A percentile compares a stretch with the other conserved stretches of the same genome.
Evolutionary conservation across 2,113 vertebrate genomes (phyloP).

Genomic region (Hemicordylus capensis): DNA sequence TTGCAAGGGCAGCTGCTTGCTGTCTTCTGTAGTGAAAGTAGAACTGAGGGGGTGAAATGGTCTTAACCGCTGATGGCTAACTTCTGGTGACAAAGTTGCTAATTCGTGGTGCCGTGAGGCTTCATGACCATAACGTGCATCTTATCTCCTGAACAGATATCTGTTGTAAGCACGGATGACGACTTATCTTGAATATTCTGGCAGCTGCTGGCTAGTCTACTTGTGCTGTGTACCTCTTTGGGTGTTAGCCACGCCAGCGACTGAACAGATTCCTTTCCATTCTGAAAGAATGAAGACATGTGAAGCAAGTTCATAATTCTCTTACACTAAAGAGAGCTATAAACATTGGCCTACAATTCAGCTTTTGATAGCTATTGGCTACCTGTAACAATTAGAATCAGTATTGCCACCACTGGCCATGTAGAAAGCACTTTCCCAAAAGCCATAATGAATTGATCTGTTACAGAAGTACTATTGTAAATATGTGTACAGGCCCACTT

Average conservation of each 20-base stretch:
- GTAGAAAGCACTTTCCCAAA: conserved; percentile 84
- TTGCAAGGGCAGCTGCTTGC: background rate
- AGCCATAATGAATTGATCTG: conserved; percentile 83
- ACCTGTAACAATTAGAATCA: conserved; percentile 69
- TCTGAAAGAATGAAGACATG: conserved; percentile 81
- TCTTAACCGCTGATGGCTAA: too few species aligned
- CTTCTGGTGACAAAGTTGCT: too few species aligned
- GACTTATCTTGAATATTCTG: conserved; percentile 84
- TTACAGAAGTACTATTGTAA: conserved; percentile 82
- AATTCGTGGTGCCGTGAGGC: too few species aligned
- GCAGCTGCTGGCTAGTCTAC: conserved; percentile 64
- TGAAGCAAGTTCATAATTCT: conserved; percentile 74
- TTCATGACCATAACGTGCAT: too few species aligned
- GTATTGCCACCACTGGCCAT: conserved; percentile 78
- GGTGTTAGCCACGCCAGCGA: conserved; percentile 77
- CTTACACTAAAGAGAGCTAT: conserved; percentile 74
- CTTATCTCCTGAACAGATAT: conserved; percentile 84
- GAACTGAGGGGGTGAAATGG: too few species aligned
- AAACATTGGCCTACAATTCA: conserved; percentile 79
- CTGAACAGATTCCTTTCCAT: conserved; percentile 82
- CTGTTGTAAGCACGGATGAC: conserved; percentile 97
- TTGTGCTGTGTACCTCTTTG: conserved; percentile 64
- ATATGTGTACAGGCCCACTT: conserved; percentile 86
- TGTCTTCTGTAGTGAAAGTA: background rate
- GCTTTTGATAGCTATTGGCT: conserved; percentile 76